phyloP scores from a whole-genome alignment of 1,140 invertebrate species.

The Drosophila novamexicana region DNA sequence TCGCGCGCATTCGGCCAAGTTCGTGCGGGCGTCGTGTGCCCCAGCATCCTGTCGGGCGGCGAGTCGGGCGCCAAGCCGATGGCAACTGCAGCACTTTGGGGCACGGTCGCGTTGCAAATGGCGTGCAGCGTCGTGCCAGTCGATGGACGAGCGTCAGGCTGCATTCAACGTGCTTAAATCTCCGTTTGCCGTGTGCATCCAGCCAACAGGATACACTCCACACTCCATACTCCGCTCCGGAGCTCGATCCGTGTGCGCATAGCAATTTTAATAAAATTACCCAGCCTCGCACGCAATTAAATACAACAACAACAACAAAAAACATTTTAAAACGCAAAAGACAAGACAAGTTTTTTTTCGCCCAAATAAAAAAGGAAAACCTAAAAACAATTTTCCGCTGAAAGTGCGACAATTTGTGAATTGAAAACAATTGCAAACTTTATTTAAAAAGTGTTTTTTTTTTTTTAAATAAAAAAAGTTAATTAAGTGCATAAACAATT shows the following conservation, averaged over 20 bases:
- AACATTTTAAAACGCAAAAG: neutral
- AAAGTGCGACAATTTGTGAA: too few species aligned
- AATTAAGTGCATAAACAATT: conserved; percentile 10
- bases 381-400: too few species aligned
- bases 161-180: conserved; percentile 62
- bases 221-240: neutral
- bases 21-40: neutral
- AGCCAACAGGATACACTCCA: too few species aligned
- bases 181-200: neutral
- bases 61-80: conserved; percentile 17
- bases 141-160: conserved; percentile 70
- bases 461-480: neutral
- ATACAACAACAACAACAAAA: neutral
- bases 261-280: neutral
- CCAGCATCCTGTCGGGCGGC: conserved; percentile 42
- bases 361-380: neutral
- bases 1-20: neutral
- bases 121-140: conserved; percentile 66
- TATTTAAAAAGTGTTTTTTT: neutral
- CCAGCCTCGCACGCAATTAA: conserved; percentile 27
- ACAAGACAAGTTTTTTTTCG: neutral
- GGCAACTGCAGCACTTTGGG: conserved; percentile 32
- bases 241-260: neutral
- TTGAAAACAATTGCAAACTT: neutral
- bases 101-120: conserved; percentile 54